These are phyloP conservation scores for Phocoena phocoena DNA, from an alignment of 2,113 vertebrate genomes.

Conservation along the genomic window DNA sequence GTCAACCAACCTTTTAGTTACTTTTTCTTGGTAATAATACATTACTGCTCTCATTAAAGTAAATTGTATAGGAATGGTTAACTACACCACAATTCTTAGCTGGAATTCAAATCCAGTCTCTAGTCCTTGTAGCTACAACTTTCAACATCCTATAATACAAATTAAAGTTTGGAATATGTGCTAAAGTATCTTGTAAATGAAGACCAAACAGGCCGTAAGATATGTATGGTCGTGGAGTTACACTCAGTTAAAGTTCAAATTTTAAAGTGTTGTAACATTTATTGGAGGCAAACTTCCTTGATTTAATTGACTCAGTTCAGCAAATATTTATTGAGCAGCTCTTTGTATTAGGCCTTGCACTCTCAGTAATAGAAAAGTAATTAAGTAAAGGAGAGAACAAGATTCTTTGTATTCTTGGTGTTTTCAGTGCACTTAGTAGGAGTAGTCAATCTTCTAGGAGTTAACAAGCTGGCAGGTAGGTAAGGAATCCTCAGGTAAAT, in stretches of 20 bases:
- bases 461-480: neutral
- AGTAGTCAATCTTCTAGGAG: neutral
- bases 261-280: neutral
- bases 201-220: neutral
- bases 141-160: neutral
- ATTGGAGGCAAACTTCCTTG: neutral
- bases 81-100: neutral
- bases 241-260: neutral
- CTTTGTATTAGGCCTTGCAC: neutral
- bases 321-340: conserved; percentile 18
- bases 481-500: neutral
- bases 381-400: neutral
- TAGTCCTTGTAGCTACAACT: neutral
- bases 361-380: neutral
- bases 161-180: neutral
- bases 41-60: neutral
- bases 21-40: conserved; percentile 14
- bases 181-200: neutral
- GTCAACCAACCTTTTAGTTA: neutral
- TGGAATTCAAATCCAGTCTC: neutral
- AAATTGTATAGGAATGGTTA: conserved; percentile 34
- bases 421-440: neutral
- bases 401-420: neutral
- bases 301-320: neutral
- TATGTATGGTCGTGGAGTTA: neutral